phyloP scores from a whole-genome alignment of 64 coral and sea anemone species.

The Orbicella faveolata region DNA sequence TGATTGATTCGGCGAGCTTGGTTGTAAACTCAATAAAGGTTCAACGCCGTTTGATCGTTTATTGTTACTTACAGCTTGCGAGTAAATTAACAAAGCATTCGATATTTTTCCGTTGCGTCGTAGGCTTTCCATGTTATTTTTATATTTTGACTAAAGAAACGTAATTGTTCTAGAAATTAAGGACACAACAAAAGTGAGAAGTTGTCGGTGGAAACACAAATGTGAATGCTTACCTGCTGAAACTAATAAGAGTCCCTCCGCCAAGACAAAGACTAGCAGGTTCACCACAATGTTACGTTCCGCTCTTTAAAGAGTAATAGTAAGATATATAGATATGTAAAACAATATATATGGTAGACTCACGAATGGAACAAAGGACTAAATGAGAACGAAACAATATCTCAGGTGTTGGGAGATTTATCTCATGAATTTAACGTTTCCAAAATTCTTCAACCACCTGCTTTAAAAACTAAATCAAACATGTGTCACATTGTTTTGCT shows the following conservation, averaged over 20 bases:
- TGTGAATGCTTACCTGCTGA: conserved; percentile 18
- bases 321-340: background rate
- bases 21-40: no score
- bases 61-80: no score
- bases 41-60: no score
- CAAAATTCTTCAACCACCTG: background rate
- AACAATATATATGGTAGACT: background rate
- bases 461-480: background rate
- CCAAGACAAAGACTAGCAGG: conserved; percentile 2
- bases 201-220: background rate
- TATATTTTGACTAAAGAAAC: no score
- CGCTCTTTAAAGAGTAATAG: conserved; percentile 7
- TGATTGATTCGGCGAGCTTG: no score
- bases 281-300: background rate
- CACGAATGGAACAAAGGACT: no score
- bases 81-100: no score
- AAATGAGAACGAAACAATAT: background rate
- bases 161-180: no score
- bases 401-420: background rate
- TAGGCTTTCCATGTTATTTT: no score
- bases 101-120: no score
- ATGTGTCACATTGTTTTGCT: conserved; percentile 5
- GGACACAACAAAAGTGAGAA: background rate
- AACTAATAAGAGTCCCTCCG: background rate
- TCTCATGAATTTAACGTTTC: background rate